Evolutionary conservation across 2,113 vertebrate species (phyloP).

Genomic region (Microcebus lehilahytsara): DNA sequence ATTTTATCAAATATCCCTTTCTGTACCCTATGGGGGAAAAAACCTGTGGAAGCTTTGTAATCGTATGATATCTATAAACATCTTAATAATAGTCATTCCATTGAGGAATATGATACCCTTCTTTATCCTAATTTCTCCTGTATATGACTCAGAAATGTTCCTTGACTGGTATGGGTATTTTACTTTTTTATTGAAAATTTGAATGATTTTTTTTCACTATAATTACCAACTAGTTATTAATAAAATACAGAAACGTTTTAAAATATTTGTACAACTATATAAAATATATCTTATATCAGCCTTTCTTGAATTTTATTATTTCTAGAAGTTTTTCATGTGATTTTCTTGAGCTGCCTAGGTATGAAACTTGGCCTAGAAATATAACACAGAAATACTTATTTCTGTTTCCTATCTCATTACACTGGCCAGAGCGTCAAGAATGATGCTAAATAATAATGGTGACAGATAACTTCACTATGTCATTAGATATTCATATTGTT

Average conservation of each 20-base stretch:
- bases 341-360: neutral
- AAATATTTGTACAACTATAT: neutral
- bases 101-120: neutral
- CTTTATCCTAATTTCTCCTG: neutral
- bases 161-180: neutral
- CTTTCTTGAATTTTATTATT: neutral
- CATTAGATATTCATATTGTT: neutral
- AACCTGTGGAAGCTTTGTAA: neutral
- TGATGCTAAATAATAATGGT: neutral
- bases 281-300: neutral
- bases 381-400: neutral
- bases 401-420: neutral
- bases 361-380: neutral
- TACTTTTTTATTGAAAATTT: neutral
- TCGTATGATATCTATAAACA: neutral
- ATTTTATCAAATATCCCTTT: neutral
- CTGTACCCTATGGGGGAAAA: neutral
- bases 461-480: neutral
- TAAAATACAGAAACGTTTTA: neutral
- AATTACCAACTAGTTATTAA: neutral
- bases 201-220: neutral
- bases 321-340: neutral
- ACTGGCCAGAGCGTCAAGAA: neutral
- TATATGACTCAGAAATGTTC: neutral
- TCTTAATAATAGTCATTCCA: neutral